Evolutionary conservation across 2,797 vertebrate genomes (phyloP), one percentile per base, ranked within the genome.

Genomic region (Morelia viridis): DNA sequence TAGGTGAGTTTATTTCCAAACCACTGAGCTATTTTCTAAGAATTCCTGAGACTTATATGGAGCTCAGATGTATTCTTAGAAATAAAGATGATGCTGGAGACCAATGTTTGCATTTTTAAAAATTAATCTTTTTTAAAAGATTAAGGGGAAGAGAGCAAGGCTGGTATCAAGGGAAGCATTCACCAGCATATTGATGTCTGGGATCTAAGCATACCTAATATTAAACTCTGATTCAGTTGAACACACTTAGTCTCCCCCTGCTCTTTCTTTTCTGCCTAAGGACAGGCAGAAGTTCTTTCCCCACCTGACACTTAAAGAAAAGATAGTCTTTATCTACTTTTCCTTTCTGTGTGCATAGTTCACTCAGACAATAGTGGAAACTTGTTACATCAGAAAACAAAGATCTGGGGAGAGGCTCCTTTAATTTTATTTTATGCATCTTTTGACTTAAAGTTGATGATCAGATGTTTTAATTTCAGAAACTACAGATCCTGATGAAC

Each of bases 401-500:
- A 26, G 41, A 65, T 10, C 50, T 89, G 28, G 61, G 31, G 85
- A 65, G 35, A 68, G 46, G 56, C 46, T 87, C 56, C 53, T 94
- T 58, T 71, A 88, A 83, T 41, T 90, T 57, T n/a, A 15, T 0
- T 0, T 90, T 46, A 15, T 94, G 53, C 58, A 64, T 62, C 83
- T 85, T 41, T 58, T 4, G 46, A 5, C 24, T 7, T 92, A 88
- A 71, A 41, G 88, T 83, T 89, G 71, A 84, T 92, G 22, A 90
- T 12, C 35, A 35, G 91, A 94, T 92, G 19, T 95, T 95, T 95
- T 87, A 94, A 0, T 96, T 97, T 87, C 96, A 99, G 99, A 99
- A 97, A 97, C 99, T 89, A 96, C 98, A 88, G 98, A 99, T 91
- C 97, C 98, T 1, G 99, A 99, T 11, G 98, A 99, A 97, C 99